Evolutionary conservation across 2,797 vertebrate species (phyloP).

Genomic region (Tragopan temminckii): DNA sequence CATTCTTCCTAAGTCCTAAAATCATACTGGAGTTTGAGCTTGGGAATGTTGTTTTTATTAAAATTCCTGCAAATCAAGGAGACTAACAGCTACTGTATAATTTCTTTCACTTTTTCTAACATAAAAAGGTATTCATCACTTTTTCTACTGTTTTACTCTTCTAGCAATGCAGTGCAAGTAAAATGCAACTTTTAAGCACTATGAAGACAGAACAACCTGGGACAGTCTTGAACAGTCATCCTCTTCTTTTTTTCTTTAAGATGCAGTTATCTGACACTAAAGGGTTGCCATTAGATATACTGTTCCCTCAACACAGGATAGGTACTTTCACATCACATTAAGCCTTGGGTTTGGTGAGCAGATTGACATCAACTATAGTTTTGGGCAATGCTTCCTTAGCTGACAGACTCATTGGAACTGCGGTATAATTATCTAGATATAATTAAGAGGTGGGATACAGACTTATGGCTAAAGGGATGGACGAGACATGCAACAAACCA

Average conservation of each 20-base stretch:
- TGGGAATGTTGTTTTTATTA: conserved; percentile 27
- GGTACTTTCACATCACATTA: not conserved
- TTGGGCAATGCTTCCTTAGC: not conserved
- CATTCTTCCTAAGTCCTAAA: conserved; percentile 58
- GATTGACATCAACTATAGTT: not conserved
- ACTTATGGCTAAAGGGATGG: not conserved
- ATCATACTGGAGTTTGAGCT: conserved; percentile 35
- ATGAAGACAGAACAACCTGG: not conserved
- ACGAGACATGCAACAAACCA: not conserved
- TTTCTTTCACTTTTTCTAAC: conserved; percentile 25
- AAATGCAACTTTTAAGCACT: not conserved
- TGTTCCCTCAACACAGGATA: not conserved
- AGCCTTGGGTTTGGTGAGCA: not conserved
- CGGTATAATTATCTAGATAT: not conserved
- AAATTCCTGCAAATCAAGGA: conserved; percentile 64
- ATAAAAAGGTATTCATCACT: not conserved
- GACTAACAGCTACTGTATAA: conserved; percentile 45
- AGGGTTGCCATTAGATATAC: not conserved
- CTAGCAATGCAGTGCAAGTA: not conserved
- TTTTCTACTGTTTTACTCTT: not conserved
- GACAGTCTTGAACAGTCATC: not conserved
- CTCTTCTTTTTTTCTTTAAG: not conserved
- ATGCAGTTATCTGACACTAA: not conserved
- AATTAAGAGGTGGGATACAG: not conserved
- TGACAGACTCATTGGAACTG: not conserved